phyloP scores from a whole-genome alignment of 2,888 invertebrate species.

The Aromia moschata region DNA sequence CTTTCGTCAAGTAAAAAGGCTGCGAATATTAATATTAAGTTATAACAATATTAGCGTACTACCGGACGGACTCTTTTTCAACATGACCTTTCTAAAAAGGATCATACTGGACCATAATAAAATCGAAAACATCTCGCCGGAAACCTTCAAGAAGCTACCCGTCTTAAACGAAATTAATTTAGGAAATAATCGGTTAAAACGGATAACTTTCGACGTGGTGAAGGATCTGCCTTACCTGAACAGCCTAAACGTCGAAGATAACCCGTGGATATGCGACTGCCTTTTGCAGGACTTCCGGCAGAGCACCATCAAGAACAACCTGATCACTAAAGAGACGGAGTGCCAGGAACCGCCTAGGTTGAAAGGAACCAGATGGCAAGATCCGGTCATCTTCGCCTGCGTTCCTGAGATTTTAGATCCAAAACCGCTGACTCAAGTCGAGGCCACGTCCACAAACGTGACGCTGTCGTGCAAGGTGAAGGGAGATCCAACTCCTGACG shows the following conservation, averaged over 20 bases:
- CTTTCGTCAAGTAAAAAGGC: constrained; percentile 75
- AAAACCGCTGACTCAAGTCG: constrained; percentile 68
- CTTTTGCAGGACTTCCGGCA: constrained; percentile 81
- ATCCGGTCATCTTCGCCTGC: constrained; percentile 83
- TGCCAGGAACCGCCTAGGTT: constrained; percentile 77
- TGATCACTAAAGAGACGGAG: constrained; percentile 79
- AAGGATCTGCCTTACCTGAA: constrained; percentile 73
- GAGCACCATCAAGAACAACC: constrained; percentile 76
- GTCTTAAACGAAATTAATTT: constrained; percentile 75
- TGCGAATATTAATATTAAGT: constrained; percentile 78
- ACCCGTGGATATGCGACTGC: constrained; percentile 92
- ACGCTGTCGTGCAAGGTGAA: constrained; percentile 76
- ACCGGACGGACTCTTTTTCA: constrained; percentile 79
- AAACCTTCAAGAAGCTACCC: constrained; percentile 65
- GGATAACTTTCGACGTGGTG: constrained; percentile 71
- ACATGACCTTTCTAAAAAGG: constrained; percentile 77
- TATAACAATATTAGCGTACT: constrained; percentile 79
- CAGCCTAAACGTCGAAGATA: constrained; percentile 79
- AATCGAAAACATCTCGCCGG: constrained; percentile 73
- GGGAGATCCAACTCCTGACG: constrained; percentile 80
- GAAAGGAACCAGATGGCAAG: constrained; percentile 77
- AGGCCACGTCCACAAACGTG: constrained; percentile 71
- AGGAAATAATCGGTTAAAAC: constrained; percentile 77
- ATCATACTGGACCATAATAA: constrained; percentile 82
- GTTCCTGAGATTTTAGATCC: constrained; percentile 78